A percentile compares a stretch with the other conserved stretches of the same genome.
phyloP scores from a whole-genome alignment of 2,797 vertebrate genomes.

The Aldrovandia affinis region DNA sequence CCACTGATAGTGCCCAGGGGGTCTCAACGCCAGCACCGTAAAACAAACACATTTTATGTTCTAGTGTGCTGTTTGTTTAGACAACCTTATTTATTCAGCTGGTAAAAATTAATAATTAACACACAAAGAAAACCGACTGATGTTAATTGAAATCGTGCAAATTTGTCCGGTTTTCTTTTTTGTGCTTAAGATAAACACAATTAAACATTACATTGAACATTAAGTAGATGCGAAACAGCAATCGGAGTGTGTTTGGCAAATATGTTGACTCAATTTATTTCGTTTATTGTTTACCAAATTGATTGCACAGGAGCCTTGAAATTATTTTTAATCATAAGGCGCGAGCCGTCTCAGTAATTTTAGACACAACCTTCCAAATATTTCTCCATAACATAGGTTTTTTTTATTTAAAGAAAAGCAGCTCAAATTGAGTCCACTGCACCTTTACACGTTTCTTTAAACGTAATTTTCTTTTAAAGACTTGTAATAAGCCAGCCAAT shows the following conservation, averaged over 20 bases:
- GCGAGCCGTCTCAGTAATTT: neutral
- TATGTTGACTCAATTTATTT: slow-evolving; percentile 39
- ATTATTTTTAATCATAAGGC: neutral
- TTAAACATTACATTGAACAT: slow-evolving; percentile 45
- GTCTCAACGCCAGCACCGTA: slow-evolving; percentile 39
- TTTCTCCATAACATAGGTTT: too few relatives aligned
- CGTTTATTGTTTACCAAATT: slow-evolving; percentile 13
- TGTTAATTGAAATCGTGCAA: slow-evolving; percentile 79
- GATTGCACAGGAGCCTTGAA: neutral
- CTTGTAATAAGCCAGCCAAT: neutral
- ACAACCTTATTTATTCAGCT: slow-evolving; percentile 74
- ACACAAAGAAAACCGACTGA: slow-evolving; percentile 44
- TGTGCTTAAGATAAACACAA: slow-evolving; percentile 65
- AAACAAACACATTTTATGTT: slow-evolving; percentile 57
- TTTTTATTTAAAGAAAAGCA: too few relatives aligned
- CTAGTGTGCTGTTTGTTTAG: slow-evolving; percentile 59
- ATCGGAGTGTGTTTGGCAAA: slow-evolving; percentile 30
- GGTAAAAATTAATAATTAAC: slow-evolving; percentile 48
- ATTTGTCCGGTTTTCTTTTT: slow-evolving; percentile 63
- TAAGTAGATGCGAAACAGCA: slow-evolving; percentile 20
- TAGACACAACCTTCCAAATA: neutral
- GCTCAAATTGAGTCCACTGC: neutral
- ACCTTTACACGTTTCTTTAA: neutral
- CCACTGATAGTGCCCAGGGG: slow-evolving; percentile 52
- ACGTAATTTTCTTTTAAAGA: neutral